Evolutionary conservation across 2,888 invertebrate species (phyloP).

Genomic region (Mimachlamys varia): DNA sequence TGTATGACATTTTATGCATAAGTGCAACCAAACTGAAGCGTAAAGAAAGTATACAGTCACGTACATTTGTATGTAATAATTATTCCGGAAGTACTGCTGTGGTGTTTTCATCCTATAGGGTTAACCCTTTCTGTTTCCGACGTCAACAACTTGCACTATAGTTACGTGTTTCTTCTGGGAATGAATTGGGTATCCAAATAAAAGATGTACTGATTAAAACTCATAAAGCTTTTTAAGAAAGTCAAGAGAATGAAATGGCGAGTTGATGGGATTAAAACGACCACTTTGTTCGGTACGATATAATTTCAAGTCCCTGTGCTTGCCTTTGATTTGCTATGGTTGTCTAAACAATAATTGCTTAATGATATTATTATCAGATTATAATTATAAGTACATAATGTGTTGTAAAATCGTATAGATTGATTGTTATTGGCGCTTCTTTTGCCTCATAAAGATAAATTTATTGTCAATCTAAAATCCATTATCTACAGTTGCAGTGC

Average conservation of each 20-base stretch:
- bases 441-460: too few species aligned
- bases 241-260: background rate
- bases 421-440: background rate
- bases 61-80: background rate
- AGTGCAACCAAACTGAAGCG: background rate
- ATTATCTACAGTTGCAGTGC: too few species aligned
- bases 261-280: background rate
- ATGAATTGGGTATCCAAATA: too few species aligned
- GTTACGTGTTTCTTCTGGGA: too few species aligned
- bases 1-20: too few species aligned
- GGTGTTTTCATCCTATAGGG: background rate
- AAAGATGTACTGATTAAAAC: too few species aligned
- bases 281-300: background rate
- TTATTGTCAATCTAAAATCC: too few species aligned
- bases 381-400: background rate
- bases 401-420: background rate
- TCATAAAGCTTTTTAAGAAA: too few species aligned
- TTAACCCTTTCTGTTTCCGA: too few species aligned
- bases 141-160: too few species aligned
- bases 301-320: background rate
- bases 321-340: background rate
- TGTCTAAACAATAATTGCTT: background rate
- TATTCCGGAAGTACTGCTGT: background rate
- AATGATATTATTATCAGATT: background rate
- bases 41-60: too few species aligned